Base-by-base conservation (phyloP, 2,888 invertebrate species). In the Phasia obesa region DNA sequence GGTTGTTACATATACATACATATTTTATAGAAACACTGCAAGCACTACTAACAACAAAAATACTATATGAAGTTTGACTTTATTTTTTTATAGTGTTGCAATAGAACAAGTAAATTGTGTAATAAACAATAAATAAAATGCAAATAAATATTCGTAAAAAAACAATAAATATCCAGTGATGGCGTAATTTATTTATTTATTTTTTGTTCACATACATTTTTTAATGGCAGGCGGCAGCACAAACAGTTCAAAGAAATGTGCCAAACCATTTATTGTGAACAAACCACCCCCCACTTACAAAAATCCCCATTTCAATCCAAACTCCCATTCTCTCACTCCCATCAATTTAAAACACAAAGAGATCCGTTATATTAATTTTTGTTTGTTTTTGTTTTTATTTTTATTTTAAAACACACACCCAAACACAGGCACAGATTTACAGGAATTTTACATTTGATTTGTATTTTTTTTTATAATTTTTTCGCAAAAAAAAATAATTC, bases 361-460 rank as follows among this genome's bases (percentile, higher is more conserved):
- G 13, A 42, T 42, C 19, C 55, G 13, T 51, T 51, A 51, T 60
- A 49, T 9, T 6, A 7, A 11, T 0, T 15, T 59, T 65, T 47
- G 57, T 44, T 11, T 59, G 25, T 3, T 65, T 44, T 11, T 59
- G 25, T 3, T 53, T 42, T 57, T n/a, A n/a, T n/a, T 42, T 51
- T 53, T 17, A 2, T 44, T 59, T 31, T 7, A 23, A 65, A 17
- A 60, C 57, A 31, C 42, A 69, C 31, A 31, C 4, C 5, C 53
- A 60, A 49, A 31, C 42, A 69, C 31, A 31, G 7, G 5, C 53
- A 51, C 42, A 64, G 3, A 51, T 75, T 65, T 38, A 53, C 7
- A 44, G 19, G 44, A 71, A 71, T 76, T 76, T 81, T 71, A 81
- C 65, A 70, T 67, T 53, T 53, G 15, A 53, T 25, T 13, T 25